phyloP scores from a whole-genome alignment of 2,113 vertebrate genomes.

The Scopus umbretta region DNA sequence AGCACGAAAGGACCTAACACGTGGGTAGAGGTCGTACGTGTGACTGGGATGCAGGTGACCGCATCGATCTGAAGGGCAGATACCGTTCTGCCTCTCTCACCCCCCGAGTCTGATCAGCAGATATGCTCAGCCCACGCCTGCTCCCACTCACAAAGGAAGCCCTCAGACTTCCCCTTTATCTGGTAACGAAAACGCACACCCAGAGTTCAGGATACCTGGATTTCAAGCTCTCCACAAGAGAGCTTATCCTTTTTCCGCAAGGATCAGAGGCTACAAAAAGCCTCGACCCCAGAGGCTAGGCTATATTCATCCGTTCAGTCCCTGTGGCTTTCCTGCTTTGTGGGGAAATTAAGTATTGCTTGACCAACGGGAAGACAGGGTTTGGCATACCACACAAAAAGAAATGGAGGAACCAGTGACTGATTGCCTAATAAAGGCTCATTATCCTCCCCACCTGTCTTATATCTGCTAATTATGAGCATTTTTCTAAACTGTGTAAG shows the following conservation, averaged over 20 bases:
- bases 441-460: background rate
- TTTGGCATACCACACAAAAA: background rate
- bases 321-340: background rate
- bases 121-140: background rate
- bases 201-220: background rate
- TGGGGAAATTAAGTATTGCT: background rate
- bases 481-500: background rate
- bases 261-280: background rate
- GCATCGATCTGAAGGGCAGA: background rate
- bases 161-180: background rate
- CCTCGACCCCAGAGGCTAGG: background rate
- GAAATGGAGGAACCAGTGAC: background rate
- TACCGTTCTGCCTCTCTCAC: background rate
- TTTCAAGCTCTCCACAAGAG: background rate
- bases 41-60: background rate
- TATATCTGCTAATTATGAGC: background rate
- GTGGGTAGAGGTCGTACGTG: background rate
- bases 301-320: background rate
- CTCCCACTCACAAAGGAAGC: background rate
- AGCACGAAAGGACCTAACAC: background rate
- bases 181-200: background rate
- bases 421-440: background rate
- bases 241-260: too few species aligned
- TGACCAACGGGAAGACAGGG: background rate
- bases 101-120: background rate